Conservation (phyloP, 23 tunicate species). For the Styela clava region DNA sequence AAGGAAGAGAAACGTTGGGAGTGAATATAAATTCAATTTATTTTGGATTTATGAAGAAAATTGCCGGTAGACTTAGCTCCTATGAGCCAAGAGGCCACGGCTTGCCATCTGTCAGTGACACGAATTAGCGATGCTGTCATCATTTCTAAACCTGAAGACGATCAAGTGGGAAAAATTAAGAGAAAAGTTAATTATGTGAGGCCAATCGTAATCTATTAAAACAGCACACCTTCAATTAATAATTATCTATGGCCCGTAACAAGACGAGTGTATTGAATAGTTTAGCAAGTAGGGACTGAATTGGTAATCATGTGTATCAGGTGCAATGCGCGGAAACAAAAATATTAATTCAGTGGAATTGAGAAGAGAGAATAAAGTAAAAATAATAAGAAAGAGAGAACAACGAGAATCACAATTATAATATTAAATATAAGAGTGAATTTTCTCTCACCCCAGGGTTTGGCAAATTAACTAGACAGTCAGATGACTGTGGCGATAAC, state of each 20-base stretch:
- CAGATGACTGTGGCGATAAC: conserved; percentile 25
- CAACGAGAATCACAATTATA: not conserved
- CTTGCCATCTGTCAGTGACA: not conserved
- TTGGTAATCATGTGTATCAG: too few species aligned
- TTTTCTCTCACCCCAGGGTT: not conserved
- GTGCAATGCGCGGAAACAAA: too few species aligned
- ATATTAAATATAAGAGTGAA: not conserved
- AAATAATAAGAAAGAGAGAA: conserved; percentile 2
- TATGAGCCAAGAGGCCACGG: not conserved
- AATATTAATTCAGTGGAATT: too few species aligned
- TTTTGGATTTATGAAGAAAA: not conserved
- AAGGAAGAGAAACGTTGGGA: not conserved
- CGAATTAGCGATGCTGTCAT: not conserved
- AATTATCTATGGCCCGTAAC: too few species aligned
- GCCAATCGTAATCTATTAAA: too few species aligned
- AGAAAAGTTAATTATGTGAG: too few species aligned
- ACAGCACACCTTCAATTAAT: too few species aligned
- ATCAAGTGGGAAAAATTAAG: not conserved
- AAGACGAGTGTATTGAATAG: too few species aligned
- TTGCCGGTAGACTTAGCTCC: not conserved
- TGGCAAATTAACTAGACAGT: conserved; percentile 33
- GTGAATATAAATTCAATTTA: not conserved
- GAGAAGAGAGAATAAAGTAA: not conserved
- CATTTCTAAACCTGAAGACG: not conserved
- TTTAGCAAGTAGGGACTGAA: too few species aligned